Evolutionary conservation across 2,797 vertebrate species (phyloP).

Genomic region (Delichon dasypus): DNA sequence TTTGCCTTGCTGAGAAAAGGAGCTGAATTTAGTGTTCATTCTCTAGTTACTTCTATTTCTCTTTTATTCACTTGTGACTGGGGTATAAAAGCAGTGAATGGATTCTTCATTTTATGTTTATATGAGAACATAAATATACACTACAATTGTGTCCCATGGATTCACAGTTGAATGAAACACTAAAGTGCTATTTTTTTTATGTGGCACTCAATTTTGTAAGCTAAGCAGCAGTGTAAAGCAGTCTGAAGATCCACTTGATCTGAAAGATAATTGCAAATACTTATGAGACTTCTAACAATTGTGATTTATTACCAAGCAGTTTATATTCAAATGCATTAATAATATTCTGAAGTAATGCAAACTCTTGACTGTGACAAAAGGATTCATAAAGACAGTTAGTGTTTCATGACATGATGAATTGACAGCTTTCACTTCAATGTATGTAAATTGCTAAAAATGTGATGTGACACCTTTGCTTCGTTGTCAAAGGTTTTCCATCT

Average conservation of each 20-base stretch:
- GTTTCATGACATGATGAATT: not conserved
- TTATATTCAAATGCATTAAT: not conserved
- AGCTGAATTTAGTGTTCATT: not conserved
- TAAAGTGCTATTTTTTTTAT: not conserved
- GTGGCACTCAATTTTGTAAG: constrained; percentile 2
- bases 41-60: not conserved
- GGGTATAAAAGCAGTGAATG: not conserved
- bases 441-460: not conserved
- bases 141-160: not conserved
- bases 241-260: not conserved
- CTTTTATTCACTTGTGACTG: not conserved
- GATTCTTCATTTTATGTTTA: constrained; percentile 32
- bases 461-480: not conserved
- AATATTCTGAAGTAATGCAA: not conserved
- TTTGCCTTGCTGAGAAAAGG: not conserved
- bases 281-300: not conserved
- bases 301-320: not conserved
- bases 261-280: constrained; percentile 18
- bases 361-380: not conserved
- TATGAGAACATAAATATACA: not conserved
- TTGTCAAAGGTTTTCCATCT: not conserved
- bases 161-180: not conserved
- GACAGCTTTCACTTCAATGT: not conserved
- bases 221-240: not conserved
- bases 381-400: not conserved